Base-by-base conservation (phyloP, 2,888 invertebrate species). In the Ichneumon xanthorius region DNA sequence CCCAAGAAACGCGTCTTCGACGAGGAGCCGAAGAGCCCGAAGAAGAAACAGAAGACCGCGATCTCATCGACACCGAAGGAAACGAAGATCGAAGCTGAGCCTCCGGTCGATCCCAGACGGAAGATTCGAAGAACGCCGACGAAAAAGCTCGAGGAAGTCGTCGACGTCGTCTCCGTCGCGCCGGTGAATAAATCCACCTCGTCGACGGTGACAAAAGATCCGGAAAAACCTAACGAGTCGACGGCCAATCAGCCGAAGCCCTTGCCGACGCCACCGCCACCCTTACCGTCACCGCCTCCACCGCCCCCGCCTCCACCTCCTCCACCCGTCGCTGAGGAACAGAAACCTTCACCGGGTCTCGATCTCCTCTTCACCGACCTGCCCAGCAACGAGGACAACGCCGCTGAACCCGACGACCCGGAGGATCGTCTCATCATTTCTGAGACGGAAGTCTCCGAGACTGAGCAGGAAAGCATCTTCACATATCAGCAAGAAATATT, bases 401-500 rank as follows among this genome's bases (percentile, higher is more conserved):
- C 88, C 11, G 89, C 88, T 2, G 86, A 86, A 37, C 85, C 85
- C 1, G 95, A 96, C 48, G 96, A 96, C 81, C 94, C 94, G n/a
- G 94, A 95, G 16, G 96, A 95, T 86, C 94, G 95, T 75, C 95
- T 96, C 86, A 94, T 95, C 81, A 94, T 95, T 82, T 96, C 96
- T 11, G 96, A 96, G 71, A 95, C 95, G 61, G 96, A 96, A 53
- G 95, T 96, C 86, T 95, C 95, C 1, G 96, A 96, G 89, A 90
- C 91, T 2, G 96, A 96, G 87, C 95, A 95, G 40, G 92, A 92
- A 4, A 92, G 90, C 33, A 90, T 95, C 0, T 96, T 96, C 90
- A 95, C 95, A 1, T 94, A 95, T 82, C 95, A 95, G 67, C 95
- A 96, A 84, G 96, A 96, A 87, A 94, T 96, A 0, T 95, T 96